A percentile compares a stretch with the other conserved stretches of the same genome.
phyloP scores from a whole-genome alignment of 92 coral and sea anemone species.

The Heteractis magnifica region DNA sequence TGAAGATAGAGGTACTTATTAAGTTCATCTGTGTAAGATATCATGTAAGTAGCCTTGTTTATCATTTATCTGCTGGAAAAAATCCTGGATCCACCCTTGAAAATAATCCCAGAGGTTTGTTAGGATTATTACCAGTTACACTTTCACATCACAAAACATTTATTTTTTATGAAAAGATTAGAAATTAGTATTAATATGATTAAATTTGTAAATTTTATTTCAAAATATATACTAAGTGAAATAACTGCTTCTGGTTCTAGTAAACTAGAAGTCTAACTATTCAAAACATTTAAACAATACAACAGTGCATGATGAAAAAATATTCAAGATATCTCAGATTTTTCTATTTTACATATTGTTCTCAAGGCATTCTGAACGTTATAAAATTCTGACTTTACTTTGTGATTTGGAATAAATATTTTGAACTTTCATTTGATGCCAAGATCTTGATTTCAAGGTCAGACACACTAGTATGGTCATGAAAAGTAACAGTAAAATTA shows the following conservation, averaged over 20 bases:
- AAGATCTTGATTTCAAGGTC: background rate
- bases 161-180: too few species aligned
- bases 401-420: background rate
- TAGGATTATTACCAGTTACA: too few species aligned
- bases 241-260: background rate
- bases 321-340: background rate
- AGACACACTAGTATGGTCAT: background rate
- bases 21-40: too few species aligned
- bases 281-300: background rate
- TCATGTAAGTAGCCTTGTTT: too few species aligned
- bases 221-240: constrained; percentile 2
- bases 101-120: too few species aligned
- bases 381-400: background rate
- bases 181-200: background rate
- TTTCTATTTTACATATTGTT: background rate
- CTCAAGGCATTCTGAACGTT: background rate
- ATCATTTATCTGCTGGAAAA: too few species aligned
- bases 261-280: background rate
- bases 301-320: background rate
- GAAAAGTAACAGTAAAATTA: background rate
- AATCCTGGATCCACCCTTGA: too few species aligned
- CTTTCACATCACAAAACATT: too few species aligned
- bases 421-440: background rate
- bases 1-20: too few species aligned
- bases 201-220: background rate